Evolutionary conservation across 2,888 invertebrate species (phyloP).

Genomic region (Leptinotarsa juncta): DNA sequence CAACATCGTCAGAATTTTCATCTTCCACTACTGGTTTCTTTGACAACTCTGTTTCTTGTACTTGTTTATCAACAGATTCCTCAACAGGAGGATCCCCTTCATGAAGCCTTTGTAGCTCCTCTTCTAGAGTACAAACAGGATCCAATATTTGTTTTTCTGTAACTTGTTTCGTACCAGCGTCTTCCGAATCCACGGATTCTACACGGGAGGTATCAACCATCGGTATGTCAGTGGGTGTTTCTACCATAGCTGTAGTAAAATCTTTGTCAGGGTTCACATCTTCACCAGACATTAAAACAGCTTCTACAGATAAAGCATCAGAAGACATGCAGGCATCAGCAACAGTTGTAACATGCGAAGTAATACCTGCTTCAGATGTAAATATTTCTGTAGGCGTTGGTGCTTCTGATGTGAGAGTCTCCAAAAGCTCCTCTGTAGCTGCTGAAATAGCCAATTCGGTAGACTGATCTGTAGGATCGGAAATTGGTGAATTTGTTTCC

Average conservation of each 20-base stretch:
- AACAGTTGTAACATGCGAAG: conserved; percentile 3
- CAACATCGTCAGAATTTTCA: conserved; percentile 10
- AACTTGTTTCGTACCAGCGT: conserved; percentile 16
- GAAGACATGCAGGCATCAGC: conserved; percentile 21
- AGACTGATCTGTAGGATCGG: conserved; percentile 17
- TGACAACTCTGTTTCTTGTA: background rate
- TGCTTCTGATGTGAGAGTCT: conserved; percentile 18
- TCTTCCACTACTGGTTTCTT: conserved; percentile 9
- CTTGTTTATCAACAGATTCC: conserved; percentile 17
- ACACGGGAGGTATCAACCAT: conserved; percentile 20
- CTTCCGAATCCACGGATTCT: conserved; percentile 18
- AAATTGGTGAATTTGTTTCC: conserved; percentile 18
- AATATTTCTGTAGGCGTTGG: conserved; percentile 13
- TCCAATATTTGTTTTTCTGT: background rate
- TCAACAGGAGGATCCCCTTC: conserved; percentile 34
- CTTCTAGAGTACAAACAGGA: conserved; percentile 40
- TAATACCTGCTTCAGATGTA: conserved; percentile 9
- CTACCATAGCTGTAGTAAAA: conserved; percentile 10
- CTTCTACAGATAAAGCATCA: conserved; percentile 32
- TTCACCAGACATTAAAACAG: conserved; percentile 27
- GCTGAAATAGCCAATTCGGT: conserved; percentile 24
- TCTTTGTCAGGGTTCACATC: conserved; percentile 27
- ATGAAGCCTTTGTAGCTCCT: conserved; percentile 42
- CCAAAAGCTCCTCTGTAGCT: conserved; percentile 20
- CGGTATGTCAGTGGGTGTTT: conserved; percentile 3